Evolutionary conservation across 1,140 invertebrate species (phyloP).

Genomic region (Cephus cinctus): DNA sequence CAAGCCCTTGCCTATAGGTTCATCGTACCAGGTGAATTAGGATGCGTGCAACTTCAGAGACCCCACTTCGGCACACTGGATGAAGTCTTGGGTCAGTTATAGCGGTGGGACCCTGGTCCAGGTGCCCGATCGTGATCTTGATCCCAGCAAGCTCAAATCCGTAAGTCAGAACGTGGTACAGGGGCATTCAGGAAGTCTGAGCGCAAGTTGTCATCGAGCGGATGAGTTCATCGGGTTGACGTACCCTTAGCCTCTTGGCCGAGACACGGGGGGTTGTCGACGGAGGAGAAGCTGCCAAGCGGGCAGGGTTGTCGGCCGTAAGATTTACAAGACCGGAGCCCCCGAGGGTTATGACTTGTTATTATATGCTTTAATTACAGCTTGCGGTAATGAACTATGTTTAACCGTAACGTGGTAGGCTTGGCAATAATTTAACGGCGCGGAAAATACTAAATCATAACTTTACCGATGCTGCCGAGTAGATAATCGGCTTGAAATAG

Average conservation of each 20-base stretch:
- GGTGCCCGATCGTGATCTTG: too few species aligned
- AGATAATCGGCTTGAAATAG: conserved; percentile 55
- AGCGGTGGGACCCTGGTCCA: too few species aligned
- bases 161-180: not conserved
- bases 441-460: conserved; percentile 56
- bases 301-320: conserved; percentile 37
- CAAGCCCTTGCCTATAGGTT: not conserved
- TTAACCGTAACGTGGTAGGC: conserved; percentile 55
- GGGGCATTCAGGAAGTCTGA: not conserved
- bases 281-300: not conserved
- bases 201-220: not conserved
- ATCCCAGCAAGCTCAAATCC: too few species aligned
- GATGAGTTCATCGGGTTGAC: not conserved
- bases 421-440: conserved; percentile 53
- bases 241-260: not conserved
- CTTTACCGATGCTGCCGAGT: conserved; percentile 52
- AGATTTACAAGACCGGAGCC: conserved; percentile 51
- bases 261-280: conserved; percentile 6
- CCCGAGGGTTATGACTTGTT: conserved; percentile 50
- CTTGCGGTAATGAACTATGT: conserved; percentile 54
- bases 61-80: too few species aligned
- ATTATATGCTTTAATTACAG: conserved; percentile 56
- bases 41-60: too few species aligned
- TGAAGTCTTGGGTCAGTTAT: too few species aligned
- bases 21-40: too few species aligned